Evolutionary conservation across 2,888 invertebrate genomes (phyloP).

Genomic region (Chrysomela aeneicollis): DNA sequence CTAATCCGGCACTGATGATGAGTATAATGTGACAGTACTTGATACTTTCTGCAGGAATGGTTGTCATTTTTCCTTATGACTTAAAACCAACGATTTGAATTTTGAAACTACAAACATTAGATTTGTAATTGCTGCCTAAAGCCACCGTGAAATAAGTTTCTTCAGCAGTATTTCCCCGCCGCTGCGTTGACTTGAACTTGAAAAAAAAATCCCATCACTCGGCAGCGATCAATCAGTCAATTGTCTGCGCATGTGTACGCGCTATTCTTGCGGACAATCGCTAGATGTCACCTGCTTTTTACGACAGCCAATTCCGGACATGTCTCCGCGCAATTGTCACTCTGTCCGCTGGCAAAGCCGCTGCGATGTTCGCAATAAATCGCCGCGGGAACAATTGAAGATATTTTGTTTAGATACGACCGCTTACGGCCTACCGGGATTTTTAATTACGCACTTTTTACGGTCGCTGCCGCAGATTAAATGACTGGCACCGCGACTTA

Average conservation of each 20-base stretch:
- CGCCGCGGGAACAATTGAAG: slow-evolving; percentile 50
- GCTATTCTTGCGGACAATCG: slow-evolving; percentile 49
- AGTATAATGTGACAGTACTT: too few relatives aligned
- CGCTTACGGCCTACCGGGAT: slow-evolving; percentile 49
- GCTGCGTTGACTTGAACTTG: slow-evolving; percentile 15
- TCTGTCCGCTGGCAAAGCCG: slow-evolving; percentile 42
- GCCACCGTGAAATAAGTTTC: too few relatives aligned
- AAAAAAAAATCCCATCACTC: slow-evolving; percentile 25
- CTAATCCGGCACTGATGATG: too few relatives aligned
- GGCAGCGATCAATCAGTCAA: slow-evolving; percentile 52
- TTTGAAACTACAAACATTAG: too few relatives aligned
- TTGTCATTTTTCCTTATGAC: too few relatives aligned
- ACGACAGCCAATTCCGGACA: slow-evolving; percentile 55
- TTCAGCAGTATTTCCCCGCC: slow-evolving; percentile 12
- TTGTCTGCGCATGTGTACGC: slow-evolving; percentile 50
- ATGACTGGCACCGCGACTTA: slow-evolving; percentile 31
- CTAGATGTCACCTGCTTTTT: slow-evolving; percentile 55
- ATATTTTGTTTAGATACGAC: slow-evolving; percentile 51
- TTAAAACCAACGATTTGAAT: too few relatives aligned
- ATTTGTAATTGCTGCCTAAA: too few relatives aligned
- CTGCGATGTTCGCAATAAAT: slow-evolving; percentile 48
- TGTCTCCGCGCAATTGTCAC: slow-evolving; percentile 56
- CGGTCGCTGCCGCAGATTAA: slow-evolving; percentile 33
- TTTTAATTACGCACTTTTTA: slow-evolving; percentile 50
- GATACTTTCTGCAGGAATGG: too few relatives aligned